Evolutionary conservation across 2,797 vertebrate species (phyloP), one percentile per base, ranked within the genome.

Genomic region (Pangasius sanitwongsei): DNA sequence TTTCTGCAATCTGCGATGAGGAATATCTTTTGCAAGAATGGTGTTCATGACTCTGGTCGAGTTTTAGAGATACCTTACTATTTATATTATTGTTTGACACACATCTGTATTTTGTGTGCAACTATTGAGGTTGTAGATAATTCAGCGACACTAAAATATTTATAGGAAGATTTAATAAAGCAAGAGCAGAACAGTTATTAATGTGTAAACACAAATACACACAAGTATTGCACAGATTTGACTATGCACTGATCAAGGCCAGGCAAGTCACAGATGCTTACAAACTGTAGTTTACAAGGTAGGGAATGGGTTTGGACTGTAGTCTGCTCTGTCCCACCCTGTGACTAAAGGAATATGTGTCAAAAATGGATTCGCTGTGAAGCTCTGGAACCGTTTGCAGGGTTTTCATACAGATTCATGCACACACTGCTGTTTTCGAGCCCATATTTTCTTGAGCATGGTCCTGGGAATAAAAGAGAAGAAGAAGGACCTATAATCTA

Each of bases 371-470:
- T 37, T 87, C 0, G 1, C n/a, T 53, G 11, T 78, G 25, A 65
- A 50, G 28, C 44, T 53, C 23, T 63, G 59, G 44, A 67, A 81
- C 44, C 6, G 9, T 18, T 28, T 25, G 16, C 31, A 69, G 61
- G 44, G 50, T 23, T 86, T 86, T 55, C 70, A 37, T 37, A 69
- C 44, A 86, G 77, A 84, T 25, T 20, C 34, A 84, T 13, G 72
- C 13, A 44, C 53, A 50, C 13, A 78, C 55, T 78, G 65, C 18
- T 57, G 44, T 84, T 50, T 67, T 8, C 75, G 67, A 88, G 90
- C 44, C 59, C 48, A 72, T 23, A 67, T 83, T 85, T 23, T 37
- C 41, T 61, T 59, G 34, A 63, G 82, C 48, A 81, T 13, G 23
- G 4, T 53, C 28, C 28, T 13, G 23, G 37, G 9, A 55, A 50